phyloP scores from a whole-genome alignment of 2,113 vertebrate species.

The Silurus meridionalis region DNA sequence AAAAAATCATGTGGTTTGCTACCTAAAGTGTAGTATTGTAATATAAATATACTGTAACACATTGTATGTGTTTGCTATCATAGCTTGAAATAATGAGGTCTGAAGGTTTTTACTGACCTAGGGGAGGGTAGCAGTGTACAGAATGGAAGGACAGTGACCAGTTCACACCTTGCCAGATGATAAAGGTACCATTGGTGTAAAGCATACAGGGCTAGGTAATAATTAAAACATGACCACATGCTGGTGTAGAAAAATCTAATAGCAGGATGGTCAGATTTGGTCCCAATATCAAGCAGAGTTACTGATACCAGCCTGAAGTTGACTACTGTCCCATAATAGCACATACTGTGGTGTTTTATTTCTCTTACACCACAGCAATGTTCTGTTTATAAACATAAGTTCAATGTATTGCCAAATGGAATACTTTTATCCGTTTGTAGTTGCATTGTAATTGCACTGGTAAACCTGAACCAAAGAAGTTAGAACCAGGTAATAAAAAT shows the following conservation, averaged over 20 bases:
- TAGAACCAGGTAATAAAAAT: background rate
- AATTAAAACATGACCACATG: background rate
- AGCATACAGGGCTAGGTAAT: background rate
- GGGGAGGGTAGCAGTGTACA: background rate
- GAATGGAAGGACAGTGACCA: background rate
- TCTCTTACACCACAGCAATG: background rate
- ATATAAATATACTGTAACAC: background rate
- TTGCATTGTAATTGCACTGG: background rate
- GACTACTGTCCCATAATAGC: background rate
- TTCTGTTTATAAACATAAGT: background rate
- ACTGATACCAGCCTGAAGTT: background rate
- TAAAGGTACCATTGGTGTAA: background rate
- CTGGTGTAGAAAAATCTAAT: background rate
- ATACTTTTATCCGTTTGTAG: background rate
- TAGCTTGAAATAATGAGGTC: background rate
- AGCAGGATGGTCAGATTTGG: background rate
- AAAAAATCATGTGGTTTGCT: background rate
- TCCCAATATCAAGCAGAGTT: background rate
- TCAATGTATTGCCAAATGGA: background rate
- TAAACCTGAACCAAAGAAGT: background rate
- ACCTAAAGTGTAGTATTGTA: background rate
- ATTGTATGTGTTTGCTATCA: background rate
- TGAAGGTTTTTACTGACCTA: background rate
- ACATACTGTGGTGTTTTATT: background rate
- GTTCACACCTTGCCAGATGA: background rate